Conservation (phyloP, 2,797 vertebrate genomes). For the Fistularia commersonii region DNA sequence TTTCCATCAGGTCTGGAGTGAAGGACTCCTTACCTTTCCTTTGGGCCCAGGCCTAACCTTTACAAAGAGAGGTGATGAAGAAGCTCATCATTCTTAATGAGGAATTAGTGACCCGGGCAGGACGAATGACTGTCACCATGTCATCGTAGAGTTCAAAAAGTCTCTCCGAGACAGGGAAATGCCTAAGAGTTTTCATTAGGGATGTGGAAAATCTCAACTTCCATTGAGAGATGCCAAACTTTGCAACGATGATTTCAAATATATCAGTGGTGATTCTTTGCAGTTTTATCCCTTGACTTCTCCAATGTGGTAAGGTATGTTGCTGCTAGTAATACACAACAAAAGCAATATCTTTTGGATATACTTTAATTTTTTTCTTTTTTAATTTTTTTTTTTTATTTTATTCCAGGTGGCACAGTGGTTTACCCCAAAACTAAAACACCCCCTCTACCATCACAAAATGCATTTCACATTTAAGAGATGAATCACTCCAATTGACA, state of each 20-base stretch:
- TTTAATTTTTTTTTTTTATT: background rate
- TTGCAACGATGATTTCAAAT: conserved; percentile 39
- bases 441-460: conserved; percentile 49
- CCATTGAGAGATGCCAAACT: conserved; percentile 27
- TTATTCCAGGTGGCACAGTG: conserved; percentile 7
- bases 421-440: conserved; percentile 24
- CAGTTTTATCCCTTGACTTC: conserved; percentile 18
- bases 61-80: conserved; percentile 78
- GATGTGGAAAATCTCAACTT: conserved; percentile 43
- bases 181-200: conserved; percentile 57
- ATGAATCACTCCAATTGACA: conserved; percentile 78
- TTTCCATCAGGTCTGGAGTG: conserved; percentile 65
- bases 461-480: conserved; percentile 61
- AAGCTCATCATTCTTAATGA: conserved; percentile 84
- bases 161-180: conserved; percentile 53
- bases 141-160: conserved; percentile 50
- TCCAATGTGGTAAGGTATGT: conserved; percentile 34
- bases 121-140: conserved; percentile 66
- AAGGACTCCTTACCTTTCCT: conserved; percentile 69
- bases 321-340: conserved; percentile 18
- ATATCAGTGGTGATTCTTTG: conserved; percentile 34
- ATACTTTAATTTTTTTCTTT: conserved; percentile 14
- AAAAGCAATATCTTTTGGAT: conserved; percentile 44
- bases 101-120: conserved; percentile 72
- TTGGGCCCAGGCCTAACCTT: conserved; percentile 74